Percentiles rank a stretch among this genome's conserved stretches.
These are phyloP conservation scores for Lasioglossum figueresi DNA, from an alignment of 2,888 invertebrate species.

Conservation along the genomic window DNA sequence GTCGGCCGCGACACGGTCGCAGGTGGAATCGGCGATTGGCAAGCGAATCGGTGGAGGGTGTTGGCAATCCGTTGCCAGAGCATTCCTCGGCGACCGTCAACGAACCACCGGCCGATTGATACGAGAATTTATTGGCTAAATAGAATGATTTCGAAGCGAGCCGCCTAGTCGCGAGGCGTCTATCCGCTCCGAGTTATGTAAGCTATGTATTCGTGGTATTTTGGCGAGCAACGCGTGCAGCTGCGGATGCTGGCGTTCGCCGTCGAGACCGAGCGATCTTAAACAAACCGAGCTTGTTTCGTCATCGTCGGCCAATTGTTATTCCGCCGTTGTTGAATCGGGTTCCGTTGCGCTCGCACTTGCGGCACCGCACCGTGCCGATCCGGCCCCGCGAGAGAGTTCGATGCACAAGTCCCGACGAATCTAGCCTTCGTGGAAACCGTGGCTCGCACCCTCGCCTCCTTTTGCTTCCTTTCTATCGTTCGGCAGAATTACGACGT, in stretches of 20 bases:
- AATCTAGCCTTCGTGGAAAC: constrained; percentile 57
- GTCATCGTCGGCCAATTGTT: constrained; percentile 18
- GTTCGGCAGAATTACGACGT: constrained; percentile 43
- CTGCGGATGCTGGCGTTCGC: constrained; percentile 20
- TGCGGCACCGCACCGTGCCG: neutral
- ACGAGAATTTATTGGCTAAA: constrained; percentile 31
- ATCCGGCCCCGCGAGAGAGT: constrained; percentile 39
- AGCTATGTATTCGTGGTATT: constrained; percentile 13
- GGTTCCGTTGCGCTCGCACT: neutral
- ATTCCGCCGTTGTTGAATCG: neutral
- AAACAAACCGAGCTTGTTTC: constrained; percentile 11
- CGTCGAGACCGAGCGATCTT: constrained; percentile 27
- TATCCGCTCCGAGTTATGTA: constrained; percentile 14
- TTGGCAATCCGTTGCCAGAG: constrained; percentile 34
- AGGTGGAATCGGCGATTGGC: constrained; percentile 30
- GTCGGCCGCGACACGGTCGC: neutral
- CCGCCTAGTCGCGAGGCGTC: neutral
- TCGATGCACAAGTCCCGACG: constrained; percentile 41
- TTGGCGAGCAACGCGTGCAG: constrained; percentile 18
- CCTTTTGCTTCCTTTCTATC: constrained; percentile 38
- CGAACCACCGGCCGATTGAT: constrained; percentile 1
- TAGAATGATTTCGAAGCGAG: neutral
- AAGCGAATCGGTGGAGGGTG: constrained; percentile 26
- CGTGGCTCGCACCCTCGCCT: constrained; percentile 16
- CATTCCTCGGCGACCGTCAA: constrained; percentile 18